Evolutionary conservation across 2,797 vertebrate species (phyloP), one percentile per base, ranked within the genome.

Genomic region (Trematomus bernacchii): DNA sequence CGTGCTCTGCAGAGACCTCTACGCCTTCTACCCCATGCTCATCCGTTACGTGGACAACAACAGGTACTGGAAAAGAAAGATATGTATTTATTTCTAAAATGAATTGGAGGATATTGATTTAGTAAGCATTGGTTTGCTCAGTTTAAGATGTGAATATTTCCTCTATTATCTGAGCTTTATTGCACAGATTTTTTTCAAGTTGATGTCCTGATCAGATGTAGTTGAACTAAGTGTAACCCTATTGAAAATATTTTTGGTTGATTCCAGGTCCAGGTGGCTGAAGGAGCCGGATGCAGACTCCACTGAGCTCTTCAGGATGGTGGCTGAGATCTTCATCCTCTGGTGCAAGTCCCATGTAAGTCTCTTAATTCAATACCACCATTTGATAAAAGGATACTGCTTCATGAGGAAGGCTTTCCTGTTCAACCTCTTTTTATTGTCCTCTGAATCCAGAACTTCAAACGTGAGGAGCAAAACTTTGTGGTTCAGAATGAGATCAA

Each of bases 401-500:
- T 75, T 27, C 14, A 18, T 14, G 5, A 37, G 0, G 30, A 27
- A 62, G 14, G 51, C 1, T 21, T 57, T 33, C 8, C 14, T 30
- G 2, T 15, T 30, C 10, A 11, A n/a, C 13, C 0, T 44, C 0
- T 47, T 40, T 46, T 57, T 19, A 86, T 62, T 70, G 2, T 76
- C 5, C 1, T 73, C 46, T 72, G 10, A 51, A 73, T 77, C 57
- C 77, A 99, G 98, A 99, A 99, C 93, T 99, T 99, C 89, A 99
- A 99, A 93, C 96, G 98, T 85, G 98, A 99, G 93, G 98, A 99
- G 92, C 98, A 99, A 91, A 99, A 99, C 94, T 99, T 99, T 96
- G 98, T 99, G 85, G 97, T 99, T 92, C 98, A 99, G 90, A 99
- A 99, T 92, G 98, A 99, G 94, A 99, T 99, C 93, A 99, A 99